phyloP scores from a whole-genome alignment of 1,140 invertebrate species.

The Drosophila melanogaster region Release_6_plus_ISO1_MT NC_004354.4:11126001-11126500 shows the following conservation, averaged over 20 bases:
- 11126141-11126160: constrained; percentile 99
- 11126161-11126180: constrained; percentile 99
- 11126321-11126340: constrained; percentile 99
- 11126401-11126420: constrained; percentile 98
- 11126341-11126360: constrained; percentile 99
- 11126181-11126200: constrained; percentile 99
- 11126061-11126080: constrained; percentile 98
- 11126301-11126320: constrained; percentile 99
- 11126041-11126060: constrained; percentile 99
- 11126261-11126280: constrained; percentile 99
- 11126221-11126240: constrained; percentile 99
- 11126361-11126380: constrained; percentile 97
- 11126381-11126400: constrained; percentile 99
- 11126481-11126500: constrained; percentile 99
- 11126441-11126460: constrained; percentile 98
- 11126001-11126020: constrained; percentile 98
- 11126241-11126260: constrained; percentile 99
- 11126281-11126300: constrained; percentile 98
- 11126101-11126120: constrained; percentile 99
- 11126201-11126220: constrained; percentile 99
- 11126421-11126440: constrained; percentile 99
- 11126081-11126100: constrained; percentile 99
- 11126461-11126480: constrained; percentile 98
- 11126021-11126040: constrained; percentile 99
- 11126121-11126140: constrained; percentile 99